Evolutionary conservation across 2,888 invertebrate species (phyloP).

Genomic region (Sinhomidia bicolor): DNA sequence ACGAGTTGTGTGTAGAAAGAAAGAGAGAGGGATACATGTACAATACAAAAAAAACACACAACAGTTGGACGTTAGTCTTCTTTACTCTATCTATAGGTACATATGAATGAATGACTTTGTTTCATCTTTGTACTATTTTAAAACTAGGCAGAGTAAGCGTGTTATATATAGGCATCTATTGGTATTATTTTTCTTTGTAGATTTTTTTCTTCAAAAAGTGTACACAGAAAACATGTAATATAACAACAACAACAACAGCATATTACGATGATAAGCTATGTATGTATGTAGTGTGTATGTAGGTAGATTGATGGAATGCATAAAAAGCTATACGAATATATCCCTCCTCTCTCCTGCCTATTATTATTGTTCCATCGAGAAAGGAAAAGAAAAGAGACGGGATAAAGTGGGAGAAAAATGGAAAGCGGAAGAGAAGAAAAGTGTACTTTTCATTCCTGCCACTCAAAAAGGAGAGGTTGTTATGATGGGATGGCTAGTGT

Average conservation of each 20-base stretch:
- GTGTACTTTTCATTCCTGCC: slow-evolving; percentile 58
- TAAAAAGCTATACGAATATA: slow-evolving; percentile 34
- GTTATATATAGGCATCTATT: too few relatives aligned
- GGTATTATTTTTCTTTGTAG: neutral
- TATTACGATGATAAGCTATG: too few relatives aligned
- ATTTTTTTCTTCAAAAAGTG: neutral
- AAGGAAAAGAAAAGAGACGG: slow-evolving; percentile 54
- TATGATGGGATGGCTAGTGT: slow-evolving; percentile 53
- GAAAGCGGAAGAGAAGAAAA: slow-evolving; percentile 66
- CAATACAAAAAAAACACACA: slow-evolving; percentile 20
- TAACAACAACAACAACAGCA: neutral
- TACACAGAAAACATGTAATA: neutral
- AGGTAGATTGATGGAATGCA: slow-evolving; percentile 60
- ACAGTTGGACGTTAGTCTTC: slow-evolving; percentile 9
- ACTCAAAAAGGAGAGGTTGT: slow-evolving; percentile 63
- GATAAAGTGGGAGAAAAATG: slow-evolving; percentile 69
- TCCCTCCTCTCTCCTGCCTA: slow-evolving; percentile 45
- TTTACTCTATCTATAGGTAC: neutral
- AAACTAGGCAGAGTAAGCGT: too few relatives aligned
- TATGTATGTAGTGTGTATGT: neutral
- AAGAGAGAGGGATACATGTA: slow-evolving; percentile 9
- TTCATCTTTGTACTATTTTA: slow-evolving; percentile 6
- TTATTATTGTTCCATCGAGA: slow-evolving; percentile 60
- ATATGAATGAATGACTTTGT: slow-evolving; percentile 14
- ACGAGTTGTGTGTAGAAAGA: slow-evolving; percentile 57